Percentiles rank a stretch among this genome's conserved stretches.
These are phyloP conservation scores for Gyps fulvus DNA, from an alignment of 2,113 vertebrate species.

Conservation along the genomic window DNA sequence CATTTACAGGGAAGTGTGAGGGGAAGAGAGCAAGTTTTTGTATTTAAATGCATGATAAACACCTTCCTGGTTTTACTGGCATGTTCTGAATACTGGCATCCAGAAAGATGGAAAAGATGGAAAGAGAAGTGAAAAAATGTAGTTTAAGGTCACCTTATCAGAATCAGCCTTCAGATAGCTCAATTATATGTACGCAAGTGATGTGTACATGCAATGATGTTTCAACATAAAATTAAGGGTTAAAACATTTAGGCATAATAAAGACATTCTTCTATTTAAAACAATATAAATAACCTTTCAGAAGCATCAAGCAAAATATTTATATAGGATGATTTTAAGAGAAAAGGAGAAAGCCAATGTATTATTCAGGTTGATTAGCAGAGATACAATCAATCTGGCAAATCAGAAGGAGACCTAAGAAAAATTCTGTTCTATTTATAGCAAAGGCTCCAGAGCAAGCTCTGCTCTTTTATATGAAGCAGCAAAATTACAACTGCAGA, in stretches of 20 bases:
- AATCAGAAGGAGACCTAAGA: slow-evolving; percentile 58
- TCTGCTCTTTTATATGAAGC: slow-evolving; percentile 59
- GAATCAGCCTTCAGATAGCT: not conserved
- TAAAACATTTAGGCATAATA: not conserved
- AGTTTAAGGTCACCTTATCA: not conserved
- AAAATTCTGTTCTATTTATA: slow-evolving; percentile 72
- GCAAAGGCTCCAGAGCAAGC: slow-evolving; percentile 47
- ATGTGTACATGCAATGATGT: not conserved
- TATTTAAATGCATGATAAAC: not conserved
- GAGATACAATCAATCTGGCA: slow-evolving; percentile 62
- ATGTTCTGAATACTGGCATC: not conserved
- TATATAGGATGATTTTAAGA: not conserved
- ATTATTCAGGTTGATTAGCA: slow-evolving; percentile 61
- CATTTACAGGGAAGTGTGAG: not conserved
- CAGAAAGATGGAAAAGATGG: not conserved
- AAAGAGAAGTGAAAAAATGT: not conserved
- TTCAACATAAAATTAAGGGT: not conserved
- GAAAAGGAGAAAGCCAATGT: slow-evolving; percentile 1
- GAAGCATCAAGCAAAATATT: not conserved
- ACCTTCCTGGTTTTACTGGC: not conserved
- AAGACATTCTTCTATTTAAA: not conserved
- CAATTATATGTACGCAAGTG: not conserved
- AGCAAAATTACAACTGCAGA: slow-evolving; percentile 71
- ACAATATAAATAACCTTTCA: not conserved
- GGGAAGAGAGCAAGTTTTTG: not conserved